Evolutionary conservation across 2,888 invertebrate genomes (phyloP).

Genomic region (Lutraria lutraria): DNA sequence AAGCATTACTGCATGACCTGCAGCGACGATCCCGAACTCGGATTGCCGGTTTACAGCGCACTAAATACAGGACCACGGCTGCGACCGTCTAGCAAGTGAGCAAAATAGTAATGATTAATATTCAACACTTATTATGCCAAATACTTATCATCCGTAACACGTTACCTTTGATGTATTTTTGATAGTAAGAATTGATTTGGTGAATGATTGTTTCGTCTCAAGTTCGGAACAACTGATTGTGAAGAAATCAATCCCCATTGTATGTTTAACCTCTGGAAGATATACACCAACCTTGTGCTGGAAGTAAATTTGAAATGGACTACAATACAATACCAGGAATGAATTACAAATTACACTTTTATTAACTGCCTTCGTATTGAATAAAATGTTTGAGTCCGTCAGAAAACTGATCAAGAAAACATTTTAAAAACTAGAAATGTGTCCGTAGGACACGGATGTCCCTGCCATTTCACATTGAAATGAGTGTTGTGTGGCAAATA

Average conservation of each 20-base stretch:
- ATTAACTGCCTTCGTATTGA: not conserved
- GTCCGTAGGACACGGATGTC: too few species aligned
- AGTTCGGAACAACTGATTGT: not conserved
- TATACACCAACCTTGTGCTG: not conserved
- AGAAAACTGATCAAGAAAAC: not conserved
- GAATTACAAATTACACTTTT: not conserved
- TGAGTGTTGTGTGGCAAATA: too few species aligned
- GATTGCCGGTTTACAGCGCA: too few species aligned
- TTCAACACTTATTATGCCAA: too few species aligned
- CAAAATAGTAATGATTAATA: too few species aligned
- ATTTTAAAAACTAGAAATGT: too few species aligned
- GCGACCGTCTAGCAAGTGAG: too few species aligned
- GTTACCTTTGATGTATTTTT: not conserved
- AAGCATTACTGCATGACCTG: slow-evolving; percentile 26
- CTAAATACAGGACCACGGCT: too few species aligned
- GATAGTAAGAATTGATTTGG: not conserved
- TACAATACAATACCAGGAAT: not conserved
- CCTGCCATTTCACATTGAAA: too few species aligned
- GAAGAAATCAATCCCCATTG: not conserved
- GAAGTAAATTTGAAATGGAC: not conserved
- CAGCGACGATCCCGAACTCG: too few species aligned
- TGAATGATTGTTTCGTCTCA: not conserved
- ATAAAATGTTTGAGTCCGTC: not conserved
- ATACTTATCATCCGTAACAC: not conserved
- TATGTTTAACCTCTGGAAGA: not conserved